Conservation (phyloP, 2,113 vertebrate genomes). For the Chelonoidis abingdonii region DNA sequence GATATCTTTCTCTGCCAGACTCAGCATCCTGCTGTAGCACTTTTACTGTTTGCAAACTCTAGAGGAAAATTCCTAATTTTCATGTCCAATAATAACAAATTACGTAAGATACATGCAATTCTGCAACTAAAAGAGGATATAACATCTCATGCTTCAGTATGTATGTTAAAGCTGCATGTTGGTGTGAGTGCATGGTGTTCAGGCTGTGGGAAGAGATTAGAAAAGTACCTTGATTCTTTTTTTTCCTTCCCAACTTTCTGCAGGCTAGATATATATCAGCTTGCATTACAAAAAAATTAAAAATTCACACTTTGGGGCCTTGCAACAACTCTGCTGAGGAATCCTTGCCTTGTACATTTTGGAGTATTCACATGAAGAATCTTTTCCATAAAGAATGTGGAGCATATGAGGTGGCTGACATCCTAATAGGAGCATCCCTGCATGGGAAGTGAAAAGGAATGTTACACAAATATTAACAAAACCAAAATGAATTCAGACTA, state of each 20-base stretch:
- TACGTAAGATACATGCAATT: background rate
- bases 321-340: background rate
- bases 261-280: background rate
- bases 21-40: background rate
- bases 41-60: background rate
- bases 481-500: background rate
- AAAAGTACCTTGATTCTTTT: background rate
- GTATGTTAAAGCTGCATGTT: background rate
- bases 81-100: background rate
- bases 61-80: background rate
- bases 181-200: background rate
- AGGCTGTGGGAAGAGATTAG: background rate
- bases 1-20: background rate
- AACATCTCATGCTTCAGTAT: background rate
- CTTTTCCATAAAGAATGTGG: background rate
- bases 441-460: background rate
- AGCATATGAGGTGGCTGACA: background rate
- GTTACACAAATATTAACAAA: background rate
- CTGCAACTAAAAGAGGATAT: background rate
- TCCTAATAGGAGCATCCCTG: background rate
- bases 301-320: background rate
- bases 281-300: background rate
- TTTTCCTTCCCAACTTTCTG: background rate
- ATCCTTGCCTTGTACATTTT: background rate
- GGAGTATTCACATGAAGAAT: background rate